Evolutionary conservation across 2,797 vertebrate genomes (phyloP).

Genomic region (Alosa sapidissima): DNA sequence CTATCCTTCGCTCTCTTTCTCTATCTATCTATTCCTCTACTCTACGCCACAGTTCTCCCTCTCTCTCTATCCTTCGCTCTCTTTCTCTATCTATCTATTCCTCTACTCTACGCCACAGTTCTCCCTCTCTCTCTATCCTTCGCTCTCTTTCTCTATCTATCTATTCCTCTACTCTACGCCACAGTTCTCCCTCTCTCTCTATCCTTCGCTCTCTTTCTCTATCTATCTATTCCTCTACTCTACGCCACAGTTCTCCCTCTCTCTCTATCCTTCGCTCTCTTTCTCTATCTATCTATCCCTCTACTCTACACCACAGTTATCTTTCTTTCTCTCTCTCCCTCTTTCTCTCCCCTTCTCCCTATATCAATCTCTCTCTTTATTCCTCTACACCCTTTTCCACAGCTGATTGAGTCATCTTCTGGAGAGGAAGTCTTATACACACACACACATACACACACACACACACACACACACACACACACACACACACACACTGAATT

Average conservation of each 20-base stretch:
- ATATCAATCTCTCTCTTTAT: background rate
- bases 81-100: no score
- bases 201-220: background rate
- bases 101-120: slow-evolving; percentile 20
- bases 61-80: no score
- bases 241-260: no score
- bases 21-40: background rate
- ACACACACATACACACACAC: slow-evolving; percentile 7
- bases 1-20: no score
- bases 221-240: background rate
- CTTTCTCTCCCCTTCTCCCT: no score
- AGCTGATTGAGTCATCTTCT: background rate
- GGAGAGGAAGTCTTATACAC: background rate
- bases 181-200: no score
- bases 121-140: no score
- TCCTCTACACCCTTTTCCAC: background rate
- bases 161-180: no score
- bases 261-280: background rate
- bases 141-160: background rate
- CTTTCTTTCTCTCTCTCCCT: background rate
- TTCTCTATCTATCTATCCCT: background rate
- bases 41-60: slow-evolving; percentile 20
- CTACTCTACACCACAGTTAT: slow-evolving; percentile 33
- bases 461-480: slow-evolving; percentile 24
- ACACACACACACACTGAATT: slow-evolving; percentile 25